Percentiles rank a stretch among this genome's conserved stretches.
Evolutionary conservation across 2,797 vertebrate species (phyloP).

Genomic region (Vireo griseus): DNA sequence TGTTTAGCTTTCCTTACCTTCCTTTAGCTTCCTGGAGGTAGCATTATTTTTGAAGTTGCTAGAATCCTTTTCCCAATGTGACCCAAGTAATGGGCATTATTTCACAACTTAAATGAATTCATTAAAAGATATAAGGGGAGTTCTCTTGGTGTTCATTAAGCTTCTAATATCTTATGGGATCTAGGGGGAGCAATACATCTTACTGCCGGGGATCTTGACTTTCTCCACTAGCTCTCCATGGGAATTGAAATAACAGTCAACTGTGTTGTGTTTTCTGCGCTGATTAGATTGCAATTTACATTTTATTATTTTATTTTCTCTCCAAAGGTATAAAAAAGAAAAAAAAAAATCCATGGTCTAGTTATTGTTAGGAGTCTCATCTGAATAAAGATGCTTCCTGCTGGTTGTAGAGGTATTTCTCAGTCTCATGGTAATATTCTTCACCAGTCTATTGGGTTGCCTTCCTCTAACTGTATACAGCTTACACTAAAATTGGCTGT

Average conservation of each 20-base stretch:
- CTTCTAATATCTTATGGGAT: neutral
- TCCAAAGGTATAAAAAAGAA: neutral
- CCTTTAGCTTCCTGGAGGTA: neutral
- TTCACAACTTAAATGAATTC: neutral
- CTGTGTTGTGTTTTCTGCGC: neutral
- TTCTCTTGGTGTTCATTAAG: neutral
- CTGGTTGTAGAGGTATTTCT: neutral
- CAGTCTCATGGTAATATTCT: neutral
- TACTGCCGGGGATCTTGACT: neutral
- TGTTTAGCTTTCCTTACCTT: neutral
- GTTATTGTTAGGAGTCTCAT: neutral
- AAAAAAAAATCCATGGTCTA: neutral
- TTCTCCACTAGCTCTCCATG: neutral
- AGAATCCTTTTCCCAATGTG: neutral
- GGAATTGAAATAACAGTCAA: neutral
- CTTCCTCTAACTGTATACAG: neutral
- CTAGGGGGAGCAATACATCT: neutral
- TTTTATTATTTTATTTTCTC: neutral
- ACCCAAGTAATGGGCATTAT: neutral
- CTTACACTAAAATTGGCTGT: neutral
- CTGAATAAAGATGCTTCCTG: neutral
- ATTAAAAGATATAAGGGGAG: neutral
- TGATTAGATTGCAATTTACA: conserved; percentile 2
- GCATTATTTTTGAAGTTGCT: neutral
- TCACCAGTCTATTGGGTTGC: neutral